Base-by-base conservation (phyloP, 2,113 vertebrate genomes). In the Nothoprocta perdicaria region DNA sequence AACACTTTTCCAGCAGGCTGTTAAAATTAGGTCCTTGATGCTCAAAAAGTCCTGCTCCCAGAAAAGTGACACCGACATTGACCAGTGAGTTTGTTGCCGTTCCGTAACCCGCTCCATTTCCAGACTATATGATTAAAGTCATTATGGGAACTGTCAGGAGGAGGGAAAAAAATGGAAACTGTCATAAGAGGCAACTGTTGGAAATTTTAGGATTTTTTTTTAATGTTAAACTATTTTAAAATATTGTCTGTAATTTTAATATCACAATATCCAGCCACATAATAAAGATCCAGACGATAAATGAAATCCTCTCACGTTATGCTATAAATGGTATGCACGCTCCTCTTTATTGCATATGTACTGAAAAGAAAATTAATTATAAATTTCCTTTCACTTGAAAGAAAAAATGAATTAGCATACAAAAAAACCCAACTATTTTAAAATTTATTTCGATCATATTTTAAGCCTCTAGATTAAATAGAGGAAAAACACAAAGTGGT, bases 41-140 rank as follows among this genome's bases (percentile, higher is more conserved):
- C 97, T 97, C 96, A 96, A 95, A 97, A 96, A 98, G 97, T 97
- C 97, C 96, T 98, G 94, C 97, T 98, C 96, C 97, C 88, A 95
- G 97, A 94, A 97, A 97, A 98, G 92, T 98, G 98, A 97, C 98
- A 98, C 73, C 96, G 96, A 97, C 97, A 96, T 98, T 98, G 98
- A 97, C 98, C 98, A 98, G 74, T 97, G 97, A 96, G 97, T 97
- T 96, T 97, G 97, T 97, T 97, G 97, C 97, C 95, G 94, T 97
- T 97, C 97, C 86, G 95, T 97, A 97, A 97, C 97, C 91, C 35
- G 93, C 95, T 97, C 97, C 89, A 88, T 97, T 97, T 97, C 97
- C 96, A 97, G 97, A 92, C 97, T 97, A 80, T 96, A 97, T 98
- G 97, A 98, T 98, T 98, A 98, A 98, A 98, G 97, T 98, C 97